Evolutionary conservation across 2,888 invertebrate genomes (phyloP).

Genomic region (Andrena flavipes): DNA sequence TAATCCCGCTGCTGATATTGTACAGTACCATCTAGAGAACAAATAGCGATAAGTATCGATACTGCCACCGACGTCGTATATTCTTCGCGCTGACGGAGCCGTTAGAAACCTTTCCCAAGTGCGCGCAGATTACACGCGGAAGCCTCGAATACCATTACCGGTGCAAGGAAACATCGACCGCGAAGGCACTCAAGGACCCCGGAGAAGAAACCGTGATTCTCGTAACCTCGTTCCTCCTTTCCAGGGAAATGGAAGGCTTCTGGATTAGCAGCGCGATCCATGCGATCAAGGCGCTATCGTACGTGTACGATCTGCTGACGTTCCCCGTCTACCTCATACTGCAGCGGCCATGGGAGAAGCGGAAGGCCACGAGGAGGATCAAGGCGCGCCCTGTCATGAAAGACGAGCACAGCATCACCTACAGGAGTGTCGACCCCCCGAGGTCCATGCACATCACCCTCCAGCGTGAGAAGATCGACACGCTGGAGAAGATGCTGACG

Average conservation of each 20-base stretch:
- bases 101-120: background rate
- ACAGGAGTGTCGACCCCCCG: slow-evolving; percentile 90
- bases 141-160: slow-evolving; percentile 1
- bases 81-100: background rate
- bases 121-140: background rate
- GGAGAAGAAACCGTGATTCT: background rate
- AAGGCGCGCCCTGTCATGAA: slow-evolving; percentile 91
- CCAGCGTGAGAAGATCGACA: slow-evolving; percentile 91
- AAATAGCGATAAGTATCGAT: too few relatives aligned
- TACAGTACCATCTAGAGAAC: too few relatives aligned
- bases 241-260: slow-evolving; percentile 87
- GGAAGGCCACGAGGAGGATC: slow-evolving; percentile 90
- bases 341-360: slow-evolving; percentile 95
- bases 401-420: slow-evolving; percentile 89
- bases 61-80: background rate
- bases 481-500: slow-evolving; percentile 93
- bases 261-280: slow-evolving; percentile 89
- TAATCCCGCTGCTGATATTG: too few relatives aligned
- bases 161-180: background rate
- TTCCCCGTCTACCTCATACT: slow-evolving; percentile 95
- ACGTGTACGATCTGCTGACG: slow-evolving; percentile 95
- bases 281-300: slow-evolving; percentile 92
- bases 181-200: background rate
- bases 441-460: slow-evolving; percentile 90
- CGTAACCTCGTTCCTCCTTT: slow-evolving; percentile 16